Conservation (phyloP, 2,113 vertebrate genomes). For the Tylochromis polylepis region DNA sequence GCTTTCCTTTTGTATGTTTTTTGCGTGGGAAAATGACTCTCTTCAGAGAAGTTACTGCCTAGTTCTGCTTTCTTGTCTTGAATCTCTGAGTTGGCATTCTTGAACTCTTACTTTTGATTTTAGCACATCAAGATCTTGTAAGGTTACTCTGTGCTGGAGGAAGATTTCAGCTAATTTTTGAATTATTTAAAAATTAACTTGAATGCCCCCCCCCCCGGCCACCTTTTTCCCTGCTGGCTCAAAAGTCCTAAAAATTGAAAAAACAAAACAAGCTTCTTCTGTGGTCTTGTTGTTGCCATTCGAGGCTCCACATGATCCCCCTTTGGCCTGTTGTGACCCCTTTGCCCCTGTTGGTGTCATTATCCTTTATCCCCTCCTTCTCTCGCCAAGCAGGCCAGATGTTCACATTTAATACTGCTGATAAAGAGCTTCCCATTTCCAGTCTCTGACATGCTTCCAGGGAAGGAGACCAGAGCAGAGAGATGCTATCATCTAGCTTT, state of each 20-base stretch:
- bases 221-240: slow-evolving; percentile 24
- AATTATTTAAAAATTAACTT: neutral
- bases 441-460: neutral
- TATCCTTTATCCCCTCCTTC: slow-evolving; percentile 36
- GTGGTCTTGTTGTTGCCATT: slow-evolving; percentile 26
- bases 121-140: neutral
- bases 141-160: neutral
- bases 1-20: neutral
- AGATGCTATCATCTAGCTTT: neutral
- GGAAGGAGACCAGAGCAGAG: neutral
- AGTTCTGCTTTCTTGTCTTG: neutral
- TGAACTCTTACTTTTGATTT: neutral
- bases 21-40: neutral
- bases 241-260: neutral
- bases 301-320: slow-evolving; percentile 17
- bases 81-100: neutral
- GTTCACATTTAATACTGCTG: slow-evolving; percentile 42
- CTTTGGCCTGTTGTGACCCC: slow-evolving; percentile 41
- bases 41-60: neutral
- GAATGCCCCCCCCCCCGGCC: neutral
- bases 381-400: slow-evolving; percentile 55
- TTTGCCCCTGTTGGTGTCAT: slow-evolving; percentile 55
- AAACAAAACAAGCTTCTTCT: neutral
- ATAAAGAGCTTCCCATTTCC: slow-evolving; percentile 41
- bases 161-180: neutral